These are phyloP conservation scores for Heliconius hermathena DNA, from an alignment of 1,140 invertebrate species.

Conservation along the genomic window DNA sequence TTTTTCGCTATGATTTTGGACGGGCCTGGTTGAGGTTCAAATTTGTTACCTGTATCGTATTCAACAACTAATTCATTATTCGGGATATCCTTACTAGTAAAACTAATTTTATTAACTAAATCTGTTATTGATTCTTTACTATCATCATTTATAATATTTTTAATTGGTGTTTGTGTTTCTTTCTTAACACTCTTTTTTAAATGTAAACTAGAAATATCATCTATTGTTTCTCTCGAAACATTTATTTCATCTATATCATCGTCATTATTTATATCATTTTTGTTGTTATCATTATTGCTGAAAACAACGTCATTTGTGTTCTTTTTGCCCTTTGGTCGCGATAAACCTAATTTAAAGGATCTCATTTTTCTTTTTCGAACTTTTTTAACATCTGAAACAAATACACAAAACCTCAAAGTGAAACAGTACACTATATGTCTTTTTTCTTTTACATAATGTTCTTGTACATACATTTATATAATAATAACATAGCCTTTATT, in stretches of 20 bases:
- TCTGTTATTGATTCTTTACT: slow-evolving; percentile 33
- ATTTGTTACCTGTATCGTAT: slow-evolving; percentile 73
- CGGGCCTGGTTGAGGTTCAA: slow-evolving; percentile 71
- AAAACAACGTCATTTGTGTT: slow-evolving; percentile 28
- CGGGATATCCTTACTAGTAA: not conserved
- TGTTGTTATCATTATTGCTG: slow-evolving; percentile 32
- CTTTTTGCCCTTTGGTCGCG: slow-evolving; percentile 64
- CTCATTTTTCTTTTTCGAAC: slow-evolving; percentile 74
- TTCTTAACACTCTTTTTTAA: slow-evolving; percentile 48
- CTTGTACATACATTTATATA: too few relatives aligned
- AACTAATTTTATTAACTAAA: slow-evolving; percentile 51
- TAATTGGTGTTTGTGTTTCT: slow-evolving; percentile 6
- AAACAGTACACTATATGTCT: too few relatives aligned
- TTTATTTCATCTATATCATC: slow-evolving; percentile 58
- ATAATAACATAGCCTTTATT: too few relatives aligned
- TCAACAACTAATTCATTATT: slow-evolving; percentile 47
- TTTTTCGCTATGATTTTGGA: slow-evolving; percentile 54
- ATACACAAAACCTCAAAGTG: not conserved
- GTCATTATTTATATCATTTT: slow-evolving; percentile 33
- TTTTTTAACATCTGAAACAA: slow-evolving; percentile 65
- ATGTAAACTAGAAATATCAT: slow-evolving; percentile 54
- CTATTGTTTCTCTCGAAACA: slow-evolving; percentile 55
- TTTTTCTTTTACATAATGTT: too few relatives aligned
- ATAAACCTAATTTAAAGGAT: slow-evolving; percentile 71
- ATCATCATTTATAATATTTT: slow-evolving; percentile 19